A percentile compares a stretch with the other conserved stretches of the same genome.
Evolutionary conservation across 2,797 vertebrate genomes (phyloP).

Genomic region (Cyprinodon diabolis): DNA sequence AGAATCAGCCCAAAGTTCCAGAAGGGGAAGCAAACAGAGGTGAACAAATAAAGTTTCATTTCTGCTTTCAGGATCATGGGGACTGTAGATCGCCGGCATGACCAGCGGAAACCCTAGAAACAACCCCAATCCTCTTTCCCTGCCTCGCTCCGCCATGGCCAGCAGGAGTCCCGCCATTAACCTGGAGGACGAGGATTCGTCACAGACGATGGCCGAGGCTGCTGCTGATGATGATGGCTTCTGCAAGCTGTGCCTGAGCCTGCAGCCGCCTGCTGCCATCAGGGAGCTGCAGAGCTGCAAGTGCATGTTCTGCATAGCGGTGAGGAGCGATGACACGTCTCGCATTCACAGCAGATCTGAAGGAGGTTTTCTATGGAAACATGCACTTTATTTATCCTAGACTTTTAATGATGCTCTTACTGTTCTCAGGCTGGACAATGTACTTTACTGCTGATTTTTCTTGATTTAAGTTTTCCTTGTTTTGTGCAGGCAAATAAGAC

Average conservation of each 20-base stretch:
- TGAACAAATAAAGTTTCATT: slow-evolving; percentile 4
- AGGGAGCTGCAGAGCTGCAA: slow-evolving; percentile 86
- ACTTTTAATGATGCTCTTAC: neutral
- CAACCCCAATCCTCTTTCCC: slow-evolving; percentile 29
- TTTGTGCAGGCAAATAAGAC: too few relatives aligned
- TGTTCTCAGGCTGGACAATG: too few relatives aligned
- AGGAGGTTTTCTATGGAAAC: neutral
- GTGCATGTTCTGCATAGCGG: slow-evolving; percentile 90
- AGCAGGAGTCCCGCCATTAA: slow-evolving; percentile 47
- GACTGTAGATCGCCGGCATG: slow-evolving; percentile 44
- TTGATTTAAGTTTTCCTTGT: too few relatives aligned
- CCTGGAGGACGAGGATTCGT: slow-evolving; percentile 10
- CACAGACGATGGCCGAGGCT: neutral
- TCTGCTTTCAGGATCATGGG: slow-evolving; percentile 76
- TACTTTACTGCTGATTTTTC: too few relatives aligned
- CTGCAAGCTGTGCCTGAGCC: slow-evolving; percentile 93
- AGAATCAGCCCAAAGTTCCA: slow-evolving; percentile 9
- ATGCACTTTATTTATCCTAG: neutral
- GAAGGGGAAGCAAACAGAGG: slow-evolving; percentile 1
- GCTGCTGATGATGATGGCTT: slow-evolving; percentile 58
- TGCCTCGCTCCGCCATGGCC: slow-evolving; percentile 53
- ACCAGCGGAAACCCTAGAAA: slow-evolving; percentile 69
- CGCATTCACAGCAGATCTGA: neutral
- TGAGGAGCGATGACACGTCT: slow-evolving; percentile 62
- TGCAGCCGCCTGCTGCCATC: slow-evolving; percentile 84